phyloP scores from a whole-genome alignment of 2,888 invertebrate species.

The Tenthredo scrophulariae region DNA sequence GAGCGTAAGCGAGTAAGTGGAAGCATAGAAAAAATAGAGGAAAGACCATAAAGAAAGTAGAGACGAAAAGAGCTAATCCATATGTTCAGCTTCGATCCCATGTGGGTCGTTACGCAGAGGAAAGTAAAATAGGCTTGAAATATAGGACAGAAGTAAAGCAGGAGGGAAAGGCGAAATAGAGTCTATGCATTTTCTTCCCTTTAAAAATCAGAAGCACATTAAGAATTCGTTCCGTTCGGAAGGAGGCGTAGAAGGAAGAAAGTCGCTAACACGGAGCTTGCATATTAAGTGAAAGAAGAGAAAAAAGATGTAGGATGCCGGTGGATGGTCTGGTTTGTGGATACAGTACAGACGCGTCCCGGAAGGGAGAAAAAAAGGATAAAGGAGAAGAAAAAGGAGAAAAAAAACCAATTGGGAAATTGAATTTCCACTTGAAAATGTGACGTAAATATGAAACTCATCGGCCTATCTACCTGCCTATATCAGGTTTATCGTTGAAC shows the following conservation, averaged over 20 bases:
- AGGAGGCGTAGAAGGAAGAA: background rate
- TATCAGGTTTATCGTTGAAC: constrained; percentile 28
- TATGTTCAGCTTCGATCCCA: background rate
- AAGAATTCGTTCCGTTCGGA: background rate
- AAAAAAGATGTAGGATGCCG: background rate
- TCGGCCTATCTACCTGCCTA: background rate
- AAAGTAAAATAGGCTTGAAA: background rate
- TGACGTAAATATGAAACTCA: constrained; percentile 35
- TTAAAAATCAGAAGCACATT: background rate
- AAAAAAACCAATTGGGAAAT: constrained; percentile 15
- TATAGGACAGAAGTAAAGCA: background rate
- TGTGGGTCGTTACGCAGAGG: background rate
- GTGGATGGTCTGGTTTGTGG: background rate
- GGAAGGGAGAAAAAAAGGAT: background rate
- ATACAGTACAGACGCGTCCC: background rate
- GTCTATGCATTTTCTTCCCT: background rate
- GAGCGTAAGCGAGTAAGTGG: background rate
- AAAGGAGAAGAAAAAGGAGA: background rate
- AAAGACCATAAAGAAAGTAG: background rate
- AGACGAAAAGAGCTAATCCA: background rate
- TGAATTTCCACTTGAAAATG: constrained; percentile 36
- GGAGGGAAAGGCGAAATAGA: background rate
- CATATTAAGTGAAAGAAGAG: background rate
- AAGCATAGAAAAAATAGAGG: background rate
- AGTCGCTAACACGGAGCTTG: background rate